Evolutionary conservation across 23 tunicate species (phyloP), one percentile per base, ranked within the genome.

Genomic region (Halocynthia aurantium): DNA sequence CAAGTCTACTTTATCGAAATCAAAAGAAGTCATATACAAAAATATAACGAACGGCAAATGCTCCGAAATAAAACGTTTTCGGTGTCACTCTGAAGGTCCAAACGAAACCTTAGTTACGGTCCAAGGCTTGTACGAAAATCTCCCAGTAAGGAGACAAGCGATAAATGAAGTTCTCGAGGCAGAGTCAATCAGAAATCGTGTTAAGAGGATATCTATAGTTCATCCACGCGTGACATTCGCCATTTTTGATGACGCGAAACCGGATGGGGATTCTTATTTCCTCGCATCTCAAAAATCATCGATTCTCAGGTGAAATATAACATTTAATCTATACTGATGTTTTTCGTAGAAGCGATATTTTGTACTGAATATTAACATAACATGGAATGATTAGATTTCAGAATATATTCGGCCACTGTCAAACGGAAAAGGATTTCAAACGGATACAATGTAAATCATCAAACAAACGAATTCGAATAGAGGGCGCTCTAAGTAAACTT

Each of bases 21-120:
- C 44, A 31, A 31, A 31, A 1, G 44, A 31, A 31, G 44, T 31
- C 44, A 31, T 31, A 31, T 31, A 31, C 4, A 31, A 31, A 31
- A 31, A 31, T 31, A 31, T 31, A 31, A 31, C 44, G 44, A 31
- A 31, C 44, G 44, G 44, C 4, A 31, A 31, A 31, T 31, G 44
- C 44, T 31, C 44, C 44, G 57, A 1, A 12, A 2, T 65, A 15
- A 65, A 9, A 10, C 6, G 7, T 4, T 22, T 31, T 21, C 15
- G 75, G 74, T 67, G 58, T 22, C 10, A 20, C 10, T 0, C 31
- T 49, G 7, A 55, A 9, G 51, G 50, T 62, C 18, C 63, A 0
- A 12, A 52, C 62, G 83, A 85, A 63, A 67, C 84, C 10, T 77
- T 78, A 6, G 84, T 87, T 10, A 57, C 57, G 53, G 85, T 83